phyloP scores from a whole-genome alignment of 2,113 vertebrate species.

The Phaethon lepturus region DNA sequence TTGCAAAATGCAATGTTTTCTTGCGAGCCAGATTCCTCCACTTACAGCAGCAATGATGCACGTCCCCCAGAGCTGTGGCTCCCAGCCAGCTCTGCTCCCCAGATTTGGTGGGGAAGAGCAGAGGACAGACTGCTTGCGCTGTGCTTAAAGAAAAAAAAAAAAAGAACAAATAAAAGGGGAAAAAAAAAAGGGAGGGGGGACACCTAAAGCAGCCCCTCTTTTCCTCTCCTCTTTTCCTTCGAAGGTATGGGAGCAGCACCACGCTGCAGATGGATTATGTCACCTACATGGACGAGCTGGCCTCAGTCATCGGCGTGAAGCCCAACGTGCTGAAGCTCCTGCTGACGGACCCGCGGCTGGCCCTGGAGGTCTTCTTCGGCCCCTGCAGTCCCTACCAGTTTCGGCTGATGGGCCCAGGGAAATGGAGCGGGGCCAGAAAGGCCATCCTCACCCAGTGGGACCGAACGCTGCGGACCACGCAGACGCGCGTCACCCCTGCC shows the following conservation, averaged over 20 bases:
- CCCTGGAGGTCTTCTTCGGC: slow-evolving; percentile 77
- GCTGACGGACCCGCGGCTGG: slow-evolving; percentile 79
- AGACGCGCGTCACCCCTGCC: slow-evolving; percentile 56
- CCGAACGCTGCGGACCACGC: slow-evolving; percentile 67
- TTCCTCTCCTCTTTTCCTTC: neutral
- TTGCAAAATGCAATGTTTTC: neutral
- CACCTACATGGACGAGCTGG: slow-evolving; percentile 81
- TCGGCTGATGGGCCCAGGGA: slow-evolving; percentile 77
- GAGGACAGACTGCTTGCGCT: neutral
- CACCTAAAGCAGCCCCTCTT: neutral
- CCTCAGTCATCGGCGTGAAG: slow-evolving; percentile 72
- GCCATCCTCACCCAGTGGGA: slow-evolving; percentile 84
- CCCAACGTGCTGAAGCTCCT: slow-evolving; percentile 78
- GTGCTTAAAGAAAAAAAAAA: neutral
- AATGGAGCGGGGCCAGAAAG: slow-evolving; percentile 79
- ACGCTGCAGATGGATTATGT: slow-evolving; percentile 80
- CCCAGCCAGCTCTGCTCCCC: neutral
- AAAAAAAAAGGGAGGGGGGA: too few species aligned
- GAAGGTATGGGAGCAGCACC: slow-evolving; percentile 56
- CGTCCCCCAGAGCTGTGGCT: accelerated
- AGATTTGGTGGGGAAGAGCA: neutral
- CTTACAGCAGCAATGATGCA: neutral
- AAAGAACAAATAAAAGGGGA: neutral
- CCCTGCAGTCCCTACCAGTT: slow-evolving; percentile 84
- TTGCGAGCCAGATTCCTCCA: neutral